Conservation (phyloP, 2,797 vertebrate species). For the Fringilla coelebs region DNA sequence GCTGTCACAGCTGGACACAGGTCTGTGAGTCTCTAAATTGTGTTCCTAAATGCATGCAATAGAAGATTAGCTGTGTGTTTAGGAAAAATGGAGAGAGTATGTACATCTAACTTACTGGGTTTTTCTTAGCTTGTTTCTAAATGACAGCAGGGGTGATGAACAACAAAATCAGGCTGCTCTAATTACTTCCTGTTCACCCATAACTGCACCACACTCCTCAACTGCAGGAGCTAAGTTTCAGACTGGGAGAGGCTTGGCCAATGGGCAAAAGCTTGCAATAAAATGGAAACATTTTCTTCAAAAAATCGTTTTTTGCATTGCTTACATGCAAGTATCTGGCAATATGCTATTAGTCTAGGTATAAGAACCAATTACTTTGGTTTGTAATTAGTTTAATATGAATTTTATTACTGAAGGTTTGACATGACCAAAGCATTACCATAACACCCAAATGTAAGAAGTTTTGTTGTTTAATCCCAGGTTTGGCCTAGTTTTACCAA, state of each 20-base stretch:
- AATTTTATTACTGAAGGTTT: neutral
- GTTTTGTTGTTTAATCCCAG: neutral
- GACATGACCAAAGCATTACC: neutral
- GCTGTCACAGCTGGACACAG: neutral
- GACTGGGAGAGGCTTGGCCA: neutral
- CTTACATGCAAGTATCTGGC: neutral
- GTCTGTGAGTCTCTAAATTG: neutral
- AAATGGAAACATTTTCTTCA: neutral
- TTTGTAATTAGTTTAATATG: neutral
- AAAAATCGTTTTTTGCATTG: neutral
- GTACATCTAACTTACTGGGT: neutral
- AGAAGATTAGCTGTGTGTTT: neutral
- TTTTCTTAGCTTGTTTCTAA: constrained; percentile 17
- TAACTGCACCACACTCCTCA: neutral
- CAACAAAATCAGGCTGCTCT: neutral
- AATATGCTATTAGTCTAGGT: neutral
- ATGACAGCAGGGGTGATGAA: neutral
- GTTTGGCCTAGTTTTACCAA: neutral
- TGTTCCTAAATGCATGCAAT: neutral
- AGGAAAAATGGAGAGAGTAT: neutral
- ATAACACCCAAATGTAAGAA: neutral
- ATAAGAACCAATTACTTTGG: neutral
- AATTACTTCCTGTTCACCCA: neutral
- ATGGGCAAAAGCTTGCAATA: neutral
- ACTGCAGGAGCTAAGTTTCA: neutral